A percentile compares a stretch with the other conserved stretches of the same genome.
Conservation (phyloP, 1,140 invertebrate genomes). For the Geopemphigus sp. region DNA sequence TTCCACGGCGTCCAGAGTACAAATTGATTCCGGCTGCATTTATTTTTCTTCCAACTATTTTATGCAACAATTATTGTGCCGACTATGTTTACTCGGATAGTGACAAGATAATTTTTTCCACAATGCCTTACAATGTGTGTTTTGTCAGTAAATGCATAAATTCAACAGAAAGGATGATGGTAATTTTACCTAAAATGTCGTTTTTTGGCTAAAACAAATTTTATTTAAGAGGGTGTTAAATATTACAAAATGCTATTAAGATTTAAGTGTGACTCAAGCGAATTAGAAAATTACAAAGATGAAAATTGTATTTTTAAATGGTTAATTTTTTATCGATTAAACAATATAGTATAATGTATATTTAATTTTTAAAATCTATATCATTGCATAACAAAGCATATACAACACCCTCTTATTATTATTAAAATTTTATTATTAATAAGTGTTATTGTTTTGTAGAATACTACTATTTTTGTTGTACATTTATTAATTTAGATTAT, state of each 20-base stretch:
- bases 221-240: conserved; percentile 16
- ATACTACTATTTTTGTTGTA: neutral
- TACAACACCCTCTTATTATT: neutral
- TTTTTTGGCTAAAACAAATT: neutral
- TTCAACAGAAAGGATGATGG: conserved; percentile 12
- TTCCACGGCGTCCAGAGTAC: neutral
- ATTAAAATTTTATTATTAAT: neutral
- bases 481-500: neutral
- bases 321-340: too few species aligned
- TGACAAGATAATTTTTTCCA: conserved; percentile 11
- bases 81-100: conserved; percentile 14
- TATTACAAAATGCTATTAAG: too few species aligned
- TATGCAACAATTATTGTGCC: neutral
- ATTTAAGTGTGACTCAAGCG: too few species aligned
- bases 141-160: conserved; percentile 24
- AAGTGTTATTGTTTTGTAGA: neutral
- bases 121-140: conserved; percentile 21
- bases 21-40: conserved; percentile 19
- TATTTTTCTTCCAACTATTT: conserved; percentile 32
- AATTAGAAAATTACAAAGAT: too few species aligned
- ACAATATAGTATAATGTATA: too few species aligned
- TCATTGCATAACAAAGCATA: neutral
- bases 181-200: conserved; percentile 12
- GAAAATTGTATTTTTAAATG: too few species aligned
- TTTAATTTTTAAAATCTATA: too few species aligned